Base-by-base conservation (phyloP, 2,113 vertebrate species). In the Mirounga angustirostris region DNA sequence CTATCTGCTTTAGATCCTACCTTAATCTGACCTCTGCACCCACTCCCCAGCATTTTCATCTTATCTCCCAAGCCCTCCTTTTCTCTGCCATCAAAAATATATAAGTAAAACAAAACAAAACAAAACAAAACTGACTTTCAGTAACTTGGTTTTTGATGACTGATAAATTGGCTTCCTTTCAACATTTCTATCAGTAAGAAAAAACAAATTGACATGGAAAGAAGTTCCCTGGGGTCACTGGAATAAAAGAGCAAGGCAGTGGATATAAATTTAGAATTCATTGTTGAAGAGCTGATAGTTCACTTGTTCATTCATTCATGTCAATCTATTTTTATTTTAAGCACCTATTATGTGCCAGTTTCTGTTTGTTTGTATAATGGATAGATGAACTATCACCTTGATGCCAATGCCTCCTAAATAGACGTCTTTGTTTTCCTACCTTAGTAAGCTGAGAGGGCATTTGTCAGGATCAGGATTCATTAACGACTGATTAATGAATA, bases 291-390 rank as follows among this genome's bases (percentile, higher is more conserved):
- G 28, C 56, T 28, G 50, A 92, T 36, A 86, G n/a, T 78, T 97
- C 18, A 85, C 89, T 87, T 82, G 22, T 46, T 91, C 65, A 46
- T 74, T 95, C 67, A 65, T 79, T 95, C 61, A 74, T 46, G 83
- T 91, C 63, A 91, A n/a, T 67, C 71, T 90, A 84, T n/a, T 93
- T 96, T 97, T 80, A 87, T 90, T 93, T 96, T 91, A 95, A 88
- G 61, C 36, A 78, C 10, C 28, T 71, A 30, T 79, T 87, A 73
- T 24, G 14, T 71, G 69, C 61, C 56, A 96, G 78, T 61, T 86
- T 59, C 59, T 89, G 36, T 71, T 84, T 94, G 71, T 95, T 83
- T 78, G 30, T 67, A 52, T 81, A 90, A 63, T 90, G 43, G 69
- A 82, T 54, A 89, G 24, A 40, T 92, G 63, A 95, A 83, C 50